Base-by-base conservation (phyloP, 2,797 vertebrate genomes). In the Lagocephalus sceleratus region DNA sequence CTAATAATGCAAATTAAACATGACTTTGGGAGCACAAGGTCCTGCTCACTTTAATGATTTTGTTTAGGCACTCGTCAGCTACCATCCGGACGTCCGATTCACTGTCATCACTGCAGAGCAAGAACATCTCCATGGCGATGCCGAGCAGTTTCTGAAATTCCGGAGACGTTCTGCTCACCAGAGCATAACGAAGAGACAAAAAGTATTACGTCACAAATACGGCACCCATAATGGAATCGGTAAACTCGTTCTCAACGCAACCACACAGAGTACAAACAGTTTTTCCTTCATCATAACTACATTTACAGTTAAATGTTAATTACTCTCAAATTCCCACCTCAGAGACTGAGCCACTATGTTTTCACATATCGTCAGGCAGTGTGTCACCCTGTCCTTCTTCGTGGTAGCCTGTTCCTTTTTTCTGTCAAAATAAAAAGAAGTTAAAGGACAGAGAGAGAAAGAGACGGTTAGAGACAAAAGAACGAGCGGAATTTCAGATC, bases 31-130 rank as follows among this genome's bases (percentile, higher is more conserved):
- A 46, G 17, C 2, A 12, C 0, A 9, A 1, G n/a, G 7, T 21
- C 4, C 16, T 16, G 3, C 93, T 91, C 87, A 97, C 97, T 90
- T 99, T 99, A 63, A 99, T 98, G 72, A 99, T 97, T 93, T 95
- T 99, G 88, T 99, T 99, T 74, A 99, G 94, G 87, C 97, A 98
- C 86, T 99, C 97, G 17, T 99, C 97, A 6, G 97, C 97, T 67
- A 99, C 97, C 97, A 99, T 99, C 53, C 97, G 88, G 68, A 99
- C 97, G 45, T 99, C 97, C 1, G 97, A 97, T 79, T 99, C 97
- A 0, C 90, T 86, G 68, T 99, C 97, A 39, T 99, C 95, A 2
- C 94, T 97, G 88, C 97, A 99, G 68, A 98, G 91, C 47, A 99
- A 89, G 55, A 99, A 98, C 74, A 98, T 95, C 55, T 99, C 97